Base-by-base conservation (phyloP, 2,797 vertebrate species). In the Tangara arthus region DNA sequence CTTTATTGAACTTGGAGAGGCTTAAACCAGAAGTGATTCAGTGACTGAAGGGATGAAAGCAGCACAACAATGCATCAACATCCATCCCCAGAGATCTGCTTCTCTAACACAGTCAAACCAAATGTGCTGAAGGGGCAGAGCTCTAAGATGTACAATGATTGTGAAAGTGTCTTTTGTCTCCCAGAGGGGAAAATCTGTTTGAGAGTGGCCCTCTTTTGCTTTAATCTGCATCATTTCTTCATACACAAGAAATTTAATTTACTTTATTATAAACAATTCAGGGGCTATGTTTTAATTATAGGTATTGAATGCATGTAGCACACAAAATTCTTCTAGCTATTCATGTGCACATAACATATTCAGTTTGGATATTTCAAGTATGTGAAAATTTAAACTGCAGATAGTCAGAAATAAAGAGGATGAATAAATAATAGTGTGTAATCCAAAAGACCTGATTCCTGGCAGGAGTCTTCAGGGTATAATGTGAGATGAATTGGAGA, bases 11-110 rank as follows among this genome's bases (percentile, higher is more conserved):
- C 70, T 94, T 90, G 72, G 50, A 65, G 42, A 68, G 81, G 80
- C 90, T 96, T 95, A 88, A 95, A 82, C 57, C 42, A 1, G 59
- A 95, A 95, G 85, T 84, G 89, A 88, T 93, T 89, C 87, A 59
- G 82, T 90, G 90, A 81, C n/a, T 75, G 91, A 92, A 90, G 50
- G 82, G 71, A 94, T 91, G 86, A 96, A 94, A 95, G 94, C 76
- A 90, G 81, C 57, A 78, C 77, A 89, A 69, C 64, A 70, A 63
- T 71, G 44, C 56, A 88, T 95, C 94, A 87, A 79, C 60, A 94
- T 96, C 81, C 72, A 70, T 84, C 93, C 83, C 76, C 50, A 83
- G 93, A 87, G 87, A 94, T 93, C 89, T 76, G 64, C 89, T 94
- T 94, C 81, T 92, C 53, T 86, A 87, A 80, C 11, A 8, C 93